Percentiles rank a stretch among this genome's conserved stretches.
These are phyloP conservation scores for Rhamnusium bicolor DNA, from an alignment of 2,888 invertebrate species.

Conservation along the genomic window DNA sequence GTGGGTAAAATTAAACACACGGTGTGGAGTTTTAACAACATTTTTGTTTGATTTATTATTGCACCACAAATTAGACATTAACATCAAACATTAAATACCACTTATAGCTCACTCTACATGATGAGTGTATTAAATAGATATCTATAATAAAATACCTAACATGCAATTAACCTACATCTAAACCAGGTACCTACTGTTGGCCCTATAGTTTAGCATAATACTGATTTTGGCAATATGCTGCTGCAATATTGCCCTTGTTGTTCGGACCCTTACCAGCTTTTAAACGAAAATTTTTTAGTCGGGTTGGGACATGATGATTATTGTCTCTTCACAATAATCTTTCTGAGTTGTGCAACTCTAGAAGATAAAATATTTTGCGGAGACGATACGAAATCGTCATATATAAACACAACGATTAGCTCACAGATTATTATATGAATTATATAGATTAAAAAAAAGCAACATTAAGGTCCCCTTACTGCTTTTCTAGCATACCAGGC, in stretches of 20 bases:
- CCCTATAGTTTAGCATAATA: constrained; percentile 58
- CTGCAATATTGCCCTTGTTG: constrained; percentile 64
- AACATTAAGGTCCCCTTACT: constrained; percentile 67
- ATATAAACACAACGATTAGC: constrained; percentile 62
- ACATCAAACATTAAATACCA: constrained; percentile 68
- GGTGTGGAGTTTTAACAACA: constrained; percentile 52
- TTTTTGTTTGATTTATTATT: constrained; percentile 65
- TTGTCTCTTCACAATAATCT: constrained; percentile 73
- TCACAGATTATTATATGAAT: constrained; percentile 44
- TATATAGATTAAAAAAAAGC: constrained; percentile 56
- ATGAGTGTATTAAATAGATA: constrained; percentile 44
- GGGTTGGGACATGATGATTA: constrained; percentile 69
- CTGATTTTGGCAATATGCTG: constrained; percentile 54
- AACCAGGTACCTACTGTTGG: constrained; percentile 61
- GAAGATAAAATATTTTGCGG: constrained; percentile 62
- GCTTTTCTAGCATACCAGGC: constrained; percentile 60
- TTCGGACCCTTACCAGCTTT: constrained; percentile 73
- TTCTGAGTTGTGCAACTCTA: constrained; percentile 56
- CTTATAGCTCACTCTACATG: constrained; percentile 50
- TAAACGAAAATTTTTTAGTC: constrained; percentile 61
- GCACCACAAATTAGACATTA: constrained; percentile 68
- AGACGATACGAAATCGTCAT: constrained; percentile 59
- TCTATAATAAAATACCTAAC: constrained; percentile 53
- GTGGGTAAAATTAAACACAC: constrained; percentile 40
- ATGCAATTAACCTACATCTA: constrained; percentile 55